Percentiles rank a stretch among this genome's conserved stretches.
Evolutionary conservation across 2,888 invertebrate species (phyloP).

Genomic region (Acanthosepion esculentum): DNA sequence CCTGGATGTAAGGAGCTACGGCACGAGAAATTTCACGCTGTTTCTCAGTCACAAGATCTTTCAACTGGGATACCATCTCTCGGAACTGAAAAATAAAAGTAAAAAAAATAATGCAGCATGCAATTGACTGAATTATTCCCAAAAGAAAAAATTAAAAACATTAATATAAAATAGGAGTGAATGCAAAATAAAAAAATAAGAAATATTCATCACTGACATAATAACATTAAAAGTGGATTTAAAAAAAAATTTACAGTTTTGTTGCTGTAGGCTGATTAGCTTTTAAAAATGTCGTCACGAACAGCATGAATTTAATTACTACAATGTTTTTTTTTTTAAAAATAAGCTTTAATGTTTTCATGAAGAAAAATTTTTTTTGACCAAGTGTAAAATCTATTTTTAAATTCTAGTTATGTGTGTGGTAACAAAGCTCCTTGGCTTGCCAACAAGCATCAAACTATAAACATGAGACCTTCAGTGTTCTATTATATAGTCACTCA

Average conservation of each 20-base stretch:
- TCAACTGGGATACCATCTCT: constrained; percentile 58
- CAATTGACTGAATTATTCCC: neutral
- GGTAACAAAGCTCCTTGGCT: too few species aligned
- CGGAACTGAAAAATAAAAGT: constrained; percentile 54
- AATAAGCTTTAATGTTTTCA: neutral
- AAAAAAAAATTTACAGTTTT: neutral
- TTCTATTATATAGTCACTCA: neutral
- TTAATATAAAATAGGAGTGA: neutral
- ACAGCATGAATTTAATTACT: neutral
- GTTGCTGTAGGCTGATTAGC: neutral
- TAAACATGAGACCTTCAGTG: neutral
- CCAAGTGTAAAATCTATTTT: neutral
- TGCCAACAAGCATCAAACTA: neutral
- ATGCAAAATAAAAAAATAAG: neutral
- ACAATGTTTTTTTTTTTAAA: neutral
- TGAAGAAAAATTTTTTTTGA: neutral
- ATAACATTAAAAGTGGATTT: too few species aligned
- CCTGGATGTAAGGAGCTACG: constrained; percentile 61
- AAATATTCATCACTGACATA: neutral
- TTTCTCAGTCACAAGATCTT: constrained; percentile 57
- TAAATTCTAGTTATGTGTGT: neutral
- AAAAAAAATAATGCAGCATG: neutral
- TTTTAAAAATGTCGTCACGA: neutral
- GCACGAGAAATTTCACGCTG: constrained; percentile 63
- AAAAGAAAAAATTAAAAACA: neutral